Evolutionary conservation across 1,140 invertebrate species (phyloP), one percentile per base, ranked within the genome.

Genomic region (Cepaea nemoralis): DNA sequence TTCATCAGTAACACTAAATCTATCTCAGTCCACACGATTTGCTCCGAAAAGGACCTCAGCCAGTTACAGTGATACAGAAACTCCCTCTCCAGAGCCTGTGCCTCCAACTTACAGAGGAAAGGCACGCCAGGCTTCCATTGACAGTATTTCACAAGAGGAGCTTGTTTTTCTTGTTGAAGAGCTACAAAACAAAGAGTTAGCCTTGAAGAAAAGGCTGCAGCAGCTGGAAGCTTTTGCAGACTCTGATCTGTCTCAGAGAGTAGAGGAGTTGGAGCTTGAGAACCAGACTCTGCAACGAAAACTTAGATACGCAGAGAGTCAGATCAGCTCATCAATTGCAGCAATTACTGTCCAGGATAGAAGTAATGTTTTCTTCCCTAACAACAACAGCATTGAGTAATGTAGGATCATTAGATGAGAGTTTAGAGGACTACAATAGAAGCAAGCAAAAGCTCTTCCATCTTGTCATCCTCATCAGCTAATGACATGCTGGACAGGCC

Each of bases 401-500:
- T 39, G 73, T 35, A 69, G 76, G 2, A 35, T 69, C 50, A 42
- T 59, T n/a, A 35, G 82, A 16, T 39, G 67, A 40, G 63, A 70
- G 39, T 83, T 79, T 67, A 73, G 77, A 70, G 77, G 31, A 78
- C n/a, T 81, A 74, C 69, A 42, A 66, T 12, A 19, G 24, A 67
- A 37, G 35, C 10, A 22, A 27, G 40, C 37, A 39, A 1, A 39
- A 71, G 69, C 40, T 8, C 69, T 39, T 39, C 69, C 5, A 10
- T 71, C 22, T 40, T 39, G 12, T 71, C 69, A 40, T 10, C 24
- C 14, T 50, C 22, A n/a, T 39, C 55, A 63, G 1, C 75, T 14
- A 67, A 40, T 75, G 77, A 40, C 76, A 85, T 85, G 85, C 73
- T 89, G 80, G 89, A 90, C n/a, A 86, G 85, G 71, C 89, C 89